Conservation (phyloP, 2,797 vertebrate species). For the Chaunax sp. region DNA sequence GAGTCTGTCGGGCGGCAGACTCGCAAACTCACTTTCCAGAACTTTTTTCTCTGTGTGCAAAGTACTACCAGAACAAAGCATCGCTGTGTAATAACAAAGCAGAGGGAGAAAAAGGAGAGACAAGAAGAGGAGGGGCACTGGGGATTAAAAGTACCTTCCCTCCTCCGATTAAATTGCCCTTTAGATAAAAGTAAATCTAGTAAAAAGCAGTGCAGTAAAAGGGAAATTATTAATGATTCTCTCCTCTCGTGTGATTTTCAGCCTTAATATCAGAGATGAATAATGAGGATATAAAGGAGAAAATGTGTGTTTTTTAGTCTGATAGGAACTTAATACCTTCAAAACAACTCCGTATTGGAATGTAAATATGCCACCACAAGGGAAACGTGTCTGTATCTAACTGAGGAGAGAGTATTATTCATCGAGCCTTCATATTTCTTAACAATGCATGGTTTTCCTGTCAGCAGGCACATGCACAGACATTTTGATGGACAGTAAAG, state of each 20-base stretch:
- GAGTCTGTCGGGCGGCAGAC: slow-evolving; percentile 57
- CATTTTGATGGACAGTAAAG: slow-evolving; percentile 22
- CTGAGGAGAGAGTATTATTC: not conserved
- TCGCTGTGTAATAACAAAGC: slow-evolving; percentile 59
- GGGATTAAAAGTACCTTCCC: slow-evolving; percentile 63
- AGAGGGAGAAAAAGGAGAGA: slow-evolving; percentile 20
- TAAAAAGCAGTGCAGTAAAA: slow-evolving; percentile 47
- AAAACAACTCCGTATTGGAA: slow-evolving; percentile 40
- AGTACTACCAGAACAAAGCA: slow-evolving; percentile 67
- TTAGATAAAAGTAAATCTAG: slow-evolving; percentile 73
- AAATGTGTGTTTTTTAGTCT: slow-evolving; percentile 34
- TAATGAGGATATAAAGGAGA: slow-evolving; percentile 37
- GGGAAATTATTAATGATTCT: slow-evolving; percentile 58
- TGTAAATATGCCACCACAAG: slow-evolving; percentile 32
- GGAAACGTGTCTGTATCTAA: slow-evolving; percentile 2
- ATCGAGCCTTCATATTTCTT: not conserved
- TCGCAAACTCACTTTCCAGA: slow-evolving; percentile 60
- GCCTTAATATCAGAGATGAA: slow-evolving; percentile 59
- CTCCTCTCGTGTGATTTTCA: slow-evolving; percentile 59
- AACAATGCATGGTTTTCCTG: not conserved
- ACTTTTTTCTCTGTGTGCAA: slow-evolving; percentile 51
- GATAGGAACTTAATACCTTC: slow-evolving; percentile 45
- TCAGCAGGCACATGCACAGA: not conserved
- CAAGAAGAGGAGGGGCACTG: slow-evolving; percentile 30
- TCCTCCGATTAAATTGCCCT: slow-evolving; percentile 72